Percentiles rank a stretch among this genome's conserved stretches.
Evolutionary conservation across 2,113 vertebrate genomes (phyloP).

Genomic region (Atrichornis clamosus): DNA sequence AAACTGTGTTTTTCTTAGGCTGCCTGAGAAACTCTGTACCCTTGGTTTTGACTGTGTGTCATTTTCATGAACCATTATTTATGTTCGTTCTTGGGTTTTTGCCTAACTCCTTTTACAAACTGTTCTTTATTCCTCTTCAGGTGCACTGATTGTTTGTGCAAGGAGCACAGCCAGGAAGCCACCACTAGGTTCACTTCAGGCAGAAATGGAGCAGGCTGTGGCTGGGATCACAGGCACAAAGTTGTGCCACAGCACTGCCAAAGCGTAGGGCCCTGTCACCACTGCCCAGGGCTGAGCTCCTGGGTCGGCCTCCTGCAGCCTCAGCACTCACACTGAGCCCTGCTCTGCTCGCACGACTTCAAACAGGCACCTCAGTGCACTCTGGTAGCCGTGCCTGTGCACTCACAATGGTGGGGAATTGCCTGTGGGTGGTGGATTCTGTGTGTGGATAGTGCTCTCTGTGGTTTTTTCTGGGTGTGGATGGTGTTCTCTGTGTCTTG

Average conservation of each 20-base stretch:
- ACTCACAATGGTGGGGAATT: neutral
- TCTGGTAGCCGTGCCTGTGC: neutral
- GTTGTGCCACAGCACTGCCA: fast-evolving
- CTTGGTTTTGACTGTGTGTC: neutral
- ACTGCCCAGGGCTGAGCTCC: neutral
- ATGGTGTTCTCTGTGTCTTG: neutral
- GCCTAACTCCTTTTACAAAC: neutral
- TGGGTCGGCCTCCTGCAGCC: neutral
- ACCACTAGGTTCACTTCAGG: neutral
- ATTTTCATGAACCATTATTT: neutral
- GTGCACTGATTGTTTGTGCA: neutral
- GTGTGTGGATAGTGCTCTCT: neutral
- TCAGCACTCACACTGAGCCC: neutral
- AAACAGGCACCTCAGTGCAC: neutral
- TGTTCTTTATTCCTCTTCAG: neutral
- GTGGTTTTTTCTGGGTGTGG: neutral
- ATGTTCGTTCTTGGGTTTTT: neutral
- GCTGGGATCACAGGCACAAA: neutral
- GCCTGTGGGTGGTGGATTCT: neutral
- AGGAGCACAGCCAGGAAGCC: neutral
- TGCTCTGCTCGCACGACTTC: neutral
- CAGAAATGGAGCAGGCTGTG: neutral
- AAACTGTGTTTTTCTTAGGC: neutral
- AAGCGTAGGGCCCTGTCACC: neutral
- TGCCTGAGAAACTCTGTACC: neutral